phyloP scores from a whole-genome alignment of 92 coral and sea anemone species.

The Porites evermanni region DNA sequence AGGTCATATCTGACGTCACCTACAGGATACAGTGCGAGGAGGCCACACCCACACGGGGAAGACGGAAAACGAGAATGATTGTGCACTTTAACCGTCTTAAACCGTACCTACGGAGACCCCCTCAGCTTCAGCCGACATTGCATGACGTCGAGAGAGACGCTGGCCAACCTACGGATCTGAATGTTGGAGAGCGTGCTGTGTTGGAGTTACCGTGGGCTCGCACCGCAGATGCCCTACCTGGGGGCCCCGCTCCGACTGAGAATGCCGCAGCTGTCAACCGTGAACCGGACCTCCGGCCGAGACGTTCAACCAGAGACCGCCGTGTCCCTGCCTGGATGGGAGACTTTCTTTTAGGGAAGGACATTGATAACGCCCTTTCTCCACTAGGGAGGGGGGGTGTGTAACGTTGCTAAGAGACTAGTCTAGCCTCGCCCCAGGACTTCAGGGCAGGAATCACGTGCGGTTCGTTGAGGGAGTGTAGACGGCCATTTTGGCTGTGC shows the following conservation, averaged over 20 bases:
- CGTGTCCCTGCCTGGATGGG: neutral
- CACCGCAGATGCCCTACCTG: neutral
- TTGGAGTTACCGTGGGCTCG: neutral
- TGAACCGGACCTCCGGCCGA: neutral
- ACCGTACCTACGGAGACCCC: no score
- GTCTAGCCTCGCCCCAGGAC: no score
- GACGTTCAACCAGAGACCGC: slow-evolving; percentile 16
- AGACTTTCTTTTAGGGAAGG: no score
- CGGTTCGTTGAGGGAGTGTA: no score
- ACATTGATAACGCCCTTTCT: no score
- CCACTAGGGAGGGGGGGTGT: no score
- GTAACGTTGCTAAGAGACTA: no score
- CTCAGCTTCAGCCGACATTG: slow-evolving; percentile 12
- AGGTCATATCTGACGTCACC: slow-evolving; percentile 42
- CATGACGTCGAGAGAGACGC: neutral
- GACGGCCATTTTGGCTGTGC: no score
- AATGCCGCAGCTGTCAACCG: neutral
- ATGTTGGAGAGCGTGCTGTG: neutral
- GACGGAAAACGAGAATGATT: neutral
- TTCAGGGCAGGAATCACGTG: no score
- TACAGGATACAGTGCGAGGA: slow-evolving; percentile 42
- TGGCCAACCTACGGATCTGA: neutral
- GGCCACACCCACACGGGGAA: neutral
- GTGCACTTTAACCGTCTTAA: no score
- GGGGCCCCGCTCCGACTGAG: neutral